Evolutionary conservation across 1,140 invertebrate genomes (phyloP).

Genomic region (Drosophila carrolli): DNA sequence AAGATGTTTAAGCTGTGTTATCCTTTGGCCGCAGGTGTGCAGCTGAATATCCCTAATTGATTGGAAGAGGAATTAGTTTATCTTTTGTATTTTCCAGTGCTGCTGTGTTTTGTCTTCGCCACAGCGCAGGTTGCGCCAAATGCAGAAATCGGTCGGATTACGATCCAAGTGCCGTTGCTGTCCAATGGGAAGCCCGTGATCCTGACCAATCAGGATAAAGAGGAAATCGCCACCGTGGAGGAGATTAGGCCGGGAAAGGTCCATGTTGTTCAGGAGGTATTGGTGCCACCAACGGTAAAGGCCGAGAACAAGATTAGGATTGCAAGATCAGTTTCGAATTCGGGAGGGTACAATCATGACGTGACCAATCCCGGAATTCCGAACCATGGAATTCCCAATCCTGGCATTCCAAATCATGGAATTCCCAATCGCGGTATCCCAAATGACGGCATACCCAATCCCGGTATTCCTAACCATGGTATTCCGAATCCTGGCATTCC

Average conservation of each 20-base stretch:
- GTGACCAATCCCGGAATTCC: slow-evolving; percentile 39
- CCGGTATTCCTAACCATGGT: slow-evolving; percentile 15
- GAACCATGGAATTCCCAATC: slow-evolving; percentile 34
- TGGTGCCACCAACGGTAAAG: slow-evolving; percentile 45
- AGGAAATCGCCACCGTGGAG: slow-evolving; percentile 59
- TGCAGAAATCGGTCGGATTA: slow-evolving; percentile 68
- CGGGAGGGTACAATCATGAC: slow-evolving; percentile 16
- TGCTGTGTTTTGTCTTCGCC: slow-evolving; percentile 52
- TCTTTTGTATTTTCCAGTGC: slow-evolving; percentile 42
- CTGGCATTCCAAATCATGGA: slow-evolving; percentile 27
- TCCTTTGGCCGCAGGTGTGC: slow-evolving; percentile 64
- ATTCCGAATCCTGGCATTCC: slow-evolving; percentile 32
- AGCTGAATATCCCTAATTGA: neutral
- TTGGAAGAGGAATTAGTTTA: neutral
- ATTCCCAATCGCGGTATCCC: slow-evolving; percentile 35
- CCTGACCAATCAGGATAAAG: slow-evolving; percentile 21
- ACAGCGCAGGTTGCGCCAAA: slow-evolving; percentile 74
- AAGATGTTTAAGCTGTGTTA: slow-evolving; percentile 62
- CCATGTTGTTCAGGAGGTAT: slow-evolving; percentile 33
- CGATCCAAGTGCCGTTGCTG: slow-evolving; percentile 75
- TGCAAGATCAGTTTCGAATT: slow-evolving; percentile 28
- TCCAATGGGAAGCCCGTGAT: slow-evolving; percentile 68
- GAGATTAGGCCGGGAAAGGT: slow-evolving; percentile 57
- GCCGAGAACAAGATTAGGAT: slow-evolving; percentile 30
- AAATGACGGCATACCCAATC: slow-evolving; percentile 31